Conservation (phyloP, 2,888 invertebrate species). For the Argyresthia goedartella region DNA sequence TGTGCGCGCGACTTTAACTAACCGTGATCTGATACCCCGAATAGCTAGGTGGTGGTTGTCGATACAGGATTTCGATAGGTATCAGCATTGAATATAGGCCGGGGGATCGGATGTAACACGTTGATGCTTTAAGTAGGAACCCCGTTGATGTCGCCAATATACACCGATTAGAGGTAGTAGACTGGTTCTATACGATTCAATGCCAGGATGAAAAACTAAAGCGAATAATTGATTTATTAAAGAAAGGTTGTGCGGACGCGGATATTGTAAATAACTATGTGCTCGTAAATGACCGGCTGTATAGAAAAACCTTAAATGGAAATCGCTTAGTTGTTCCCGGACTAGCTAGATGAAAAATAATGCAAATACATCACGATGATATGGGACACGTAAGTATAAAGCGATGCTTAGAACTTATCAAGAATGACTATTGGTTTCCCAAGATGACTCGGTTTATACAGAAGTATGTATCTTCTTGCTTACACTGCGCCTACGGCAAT, state of each 20-base stretch:
- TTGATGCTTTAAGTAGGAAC: constrained; percentile 3
- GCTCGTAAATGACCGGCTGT: constrained; percentile 12
- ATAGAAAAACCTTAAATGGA: constrained; percentile 16
- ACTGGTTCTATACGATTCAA: constrained; percentile 14
- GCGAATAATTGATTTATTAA: constrained; percentile 6
- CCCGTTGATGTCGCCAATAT: not conserved
- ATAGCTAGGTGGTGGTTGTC: constrained; percentile 4
- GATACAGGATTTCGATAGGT: constrained; percentile 2
- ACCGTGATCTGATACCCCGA: not conserved
- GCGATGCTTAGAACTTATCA: constrained; percentile 18
- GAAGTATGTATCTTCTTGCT: constrained; percentile 20
- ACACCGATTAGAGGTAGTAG: constrained; percentile 6
- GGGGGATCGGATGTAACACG: constrained; percentile 1
- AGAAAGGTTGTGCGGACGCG: not conserved
- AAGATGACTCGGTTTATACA: constrained; percentile 18
- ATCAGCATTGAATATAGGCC: constrained; percentile 1
- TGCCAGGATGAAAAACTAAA: constrained; percentile 6
- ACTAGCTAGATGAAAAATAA: constrained; percentile 21
- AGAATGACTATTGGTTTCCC: constrained; percentile 23
- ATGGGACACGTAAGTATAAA: constrained; percentile 24
- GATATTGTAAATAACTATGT: constrained; percentile 7
- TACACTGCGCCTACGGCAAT: constrained; percentile 25
- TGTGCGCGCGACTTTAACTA: not conserved
- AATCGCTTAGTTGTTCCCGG: constrained; percentile 21
- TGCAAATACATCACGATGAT: constrained; percentile 25